Evolutionary conservation across 2,113 vertebrate species (phyloP).

Genomic region (Reinhardtius hippoglossoides): DNA sequence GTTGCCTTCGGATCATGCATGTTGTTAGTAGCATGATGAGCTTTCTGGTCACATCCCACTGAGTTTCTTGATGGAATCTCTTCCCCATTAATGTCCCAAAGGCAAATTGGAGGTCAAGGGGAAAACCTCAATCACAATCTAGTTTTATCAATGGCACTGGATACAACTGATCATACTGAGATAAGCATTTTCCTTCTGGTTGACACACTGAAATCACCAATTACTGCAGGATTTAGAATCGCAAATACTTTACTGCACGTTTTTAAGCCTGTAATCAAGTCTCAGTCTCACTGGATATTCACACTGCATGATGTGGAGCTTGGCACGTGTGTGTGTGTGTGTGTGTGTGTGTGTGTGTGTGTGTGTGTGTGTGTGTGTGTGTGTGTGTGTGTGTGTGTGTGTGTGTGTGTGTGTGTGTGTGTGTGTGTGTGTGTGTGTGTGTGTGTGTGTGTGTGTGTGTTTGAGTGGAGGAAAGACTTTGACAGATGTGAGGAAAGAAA

Average conservation of each 20-base stretch:
- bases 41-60: background rate
- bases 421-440: no score
- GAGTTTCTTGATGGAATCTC: constrained; percentile 12
- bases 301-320: constrained; percentile 9
- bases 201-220: background rate
- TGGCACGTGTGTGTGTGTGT: background rate
- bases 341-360: background rate
- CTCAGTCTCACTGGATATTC: constrained; percentile 31
- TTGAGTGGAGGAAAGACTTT: background rate
- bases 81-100: background rate
- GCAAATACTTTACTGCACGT: background rate
- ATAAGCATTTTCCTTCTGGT: background rate
- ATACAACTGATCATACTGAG: background rate
- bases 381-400: no score
- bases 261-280: constrained; percentile 34
- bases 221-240: constrained; percentile 27
- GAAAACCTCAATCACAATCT: constrained; percentile 17
- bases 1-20: background rate
- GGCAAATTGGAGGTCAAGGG: constrained; percentile 13
- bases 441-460: no score
- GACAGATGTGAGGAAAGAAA: constrained; percentile 16
- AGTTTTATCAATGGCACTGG: constrained; percentile 1
- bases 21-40: background rate
- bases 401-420: background rate
- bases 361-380: no score